Evolutionary conservation across 2,888 invertebrate genomes (phyloP), one percentile per base, ranked within the genome.

Genomic region (Leptura quadrifasciata): DNA sequence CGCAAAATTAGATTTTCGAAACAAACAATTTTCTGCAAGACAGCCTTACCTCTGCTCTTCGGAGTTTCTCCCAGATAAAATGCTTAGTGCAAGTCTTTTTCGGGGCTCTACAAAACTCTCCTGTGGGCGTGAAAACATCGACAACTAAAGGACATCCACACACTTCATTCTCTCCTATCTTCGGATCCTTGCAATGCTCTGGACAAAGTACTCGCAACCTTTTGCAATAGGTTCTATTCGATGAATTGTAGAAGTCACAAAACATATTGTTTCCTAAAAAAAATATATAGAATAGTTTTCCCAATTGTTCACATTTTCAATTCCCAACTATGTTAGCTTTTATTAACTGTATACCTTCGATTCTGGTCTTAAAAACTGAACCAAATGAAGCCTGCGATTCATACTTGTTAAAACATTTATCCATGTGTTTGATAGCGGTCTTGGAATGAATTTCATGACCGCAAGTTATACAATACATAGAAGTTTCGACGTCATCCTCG

Each of bases 311-410:
- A 31, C 27, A 31, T 31, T 3, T 24, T 24, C 24, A 24, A 24
- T 31, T 31, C 6, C 6, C 8, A 31, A 31, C 27, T 31, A 6
- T 6, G 6, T 31, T 31, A 31, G 27, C 27, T 6, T 31, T 31
- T 31, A 31, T 31, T 31, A 31, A 6, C 3, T 35, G 8, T 47
- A 58, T 74, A 85, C 96, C 96, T 88, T 98, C 98, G 84, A 98
- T 97, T 73, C 96, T 92, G 0, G 98, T 98, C 88, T 98, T 96
- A 86, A 97, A 98, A 60, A 97, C 93, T 24, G 98, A 98, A 10
- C 98, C 98, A 89, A 98, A 98, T 0, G 98, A 97, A 1, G 98
- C 96, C 90, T 98, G 98, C 61, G 97, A 97, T 89, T 99, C 99
- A 89, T 97, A 97, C 93, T 98, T 98, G 81, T 97, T 95, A 89